These are phyloP conservation scores for Clinocottus analis DNA, from an alignment of 2,113 vertebrate genomes.

Conservation along the genomic window DNA sequence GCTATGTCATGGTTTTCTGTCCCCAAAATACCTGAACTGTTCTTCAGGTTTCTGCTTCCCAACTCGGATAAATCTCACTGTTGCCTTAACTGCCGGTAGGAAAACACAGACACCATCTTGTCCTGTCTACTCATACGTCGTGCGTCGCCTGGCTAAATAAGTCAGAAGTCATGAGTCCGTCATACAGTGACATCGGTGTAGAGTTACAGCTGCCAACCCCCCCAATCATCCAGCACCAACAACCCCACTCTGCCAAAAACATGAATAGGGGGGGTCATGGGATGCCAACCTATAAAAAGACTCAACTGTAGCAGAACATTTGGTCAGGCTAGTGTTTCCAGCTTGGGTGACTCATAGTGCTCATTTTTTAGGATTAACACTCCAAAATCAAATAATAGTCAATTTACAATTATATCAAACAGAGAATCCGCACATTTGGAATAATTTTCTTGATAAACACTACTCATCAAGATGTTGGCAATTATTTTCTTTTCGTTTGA, in stretches of 20 bases:
- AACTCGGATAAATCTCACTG: constrained; percentile 11
- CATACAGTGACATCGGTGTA: constrained; percentile 52
- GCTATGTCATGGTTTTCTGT: neutral
- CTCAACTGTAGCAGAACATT: constrained; percentile 40
- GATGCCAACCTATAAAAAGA: constrained; percentile 77
- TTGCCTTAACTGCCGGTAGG: neutral
- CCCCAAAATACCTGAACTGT: constrained; percentile 6
- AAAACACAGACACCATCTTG: constrained; percentile 24
- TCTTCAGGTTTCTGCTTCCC: neutral
- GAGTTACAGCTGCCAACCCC: constrained; percentile 63
- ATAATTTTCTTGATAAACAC: neutral
- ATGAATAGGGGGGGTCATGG: constrained; percentile 62
- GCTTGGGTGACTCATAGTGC: neutral
- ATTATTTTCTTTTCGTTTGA: neutral
- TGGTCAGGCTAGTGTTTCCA: constrained; percentile 55
- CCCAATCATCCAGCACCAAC: constrained; percentile 26
- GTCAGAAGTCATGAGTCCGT: constrained; percentile 53
- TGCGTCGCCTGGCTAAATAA: constrained; percentile 57
- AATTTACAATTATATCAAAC: neutral
- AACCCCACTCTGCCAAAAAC: constrained; percentile 40
- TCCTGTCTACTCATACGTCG: neutral
- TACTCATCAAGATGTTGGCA: too few relatives aligned
- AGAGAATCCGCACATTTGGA: neutral
- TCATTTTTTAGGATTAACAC: neutral
- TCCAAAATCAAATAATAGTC: neutral